phyloP scores from a whole-genome alignment of 1,140 invertebrate genomes.

The Tetranychus cinnabarinus region DNA sequence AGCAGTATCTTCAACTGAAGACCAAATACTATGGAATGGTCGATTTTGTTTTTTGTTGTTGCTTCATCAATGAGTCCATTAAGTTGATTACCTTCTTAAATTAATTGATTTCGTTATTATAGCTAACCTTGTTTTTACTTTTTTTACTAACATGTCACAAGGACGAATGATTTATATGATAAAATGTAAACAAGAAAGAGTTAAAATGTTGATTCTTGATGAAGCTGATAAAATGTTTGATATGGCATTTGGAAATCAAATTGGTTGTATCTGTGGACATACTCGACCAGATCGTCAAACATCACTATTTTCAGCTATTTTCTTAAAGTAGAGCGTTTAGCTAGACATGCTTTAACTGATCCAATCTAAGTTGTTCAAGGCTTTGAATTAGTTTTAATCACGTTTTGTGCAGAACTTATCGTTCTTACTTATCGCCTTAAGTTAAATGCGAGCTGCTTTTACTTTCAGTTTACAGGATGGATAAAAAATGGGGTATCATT shows the following conservation, averaged over 20 bases:
- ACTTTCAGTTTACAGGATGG: too few species aligned
- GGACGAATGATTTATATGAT: slow-evolving; percentile 93
- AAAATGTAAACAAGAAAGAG: slow-evolving; percentile 72
- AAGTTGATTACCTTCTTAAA: background rate
- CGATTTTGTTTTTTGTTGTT: too few species aligned
- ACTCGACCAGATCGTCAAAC: slow-evolving; percentile 86
- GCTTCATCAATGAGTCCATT: slow-evolving; percentile 26
- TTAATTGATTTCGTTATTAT: background rate
- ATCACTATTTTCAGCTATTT: slow-evolving; percentile 86
- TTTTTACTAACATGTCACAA: slow-evolving; percentile 18
- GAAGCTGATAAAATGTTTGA: slow-evolving; percentile 99
- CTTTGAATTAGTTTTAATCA: slow-evolving; percentile 16
- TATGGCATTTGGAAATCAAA: slow-evolving; percentile 90
- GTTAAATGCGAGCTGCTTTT: too few species aligned
- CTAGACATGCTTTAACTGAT: slow-evolving; percentile 72
- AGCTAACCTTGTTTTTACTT: background rate
- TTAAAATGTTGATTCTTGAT: slow-evolving; percentile 91
- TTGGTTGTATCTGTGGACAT: slow-evolving; percentile 87
- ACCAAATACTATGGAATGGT: too few species aligned
- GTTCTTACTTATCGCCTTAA: too few species aligned
- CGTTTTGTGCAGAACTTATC: too few species aligned
- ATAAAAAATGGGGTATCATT: too few species aligned
- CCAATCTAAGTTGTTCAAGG: slow-evolving; percentile 73
- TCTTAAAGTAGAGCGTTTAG: slow-evolving; percentile 77
- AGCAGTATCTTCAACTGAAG: too few species aligned